phyloP scores from a whole-genome alignment of 2,797 vertebrate species.

The Phyllotis vaccarum region DNA sequence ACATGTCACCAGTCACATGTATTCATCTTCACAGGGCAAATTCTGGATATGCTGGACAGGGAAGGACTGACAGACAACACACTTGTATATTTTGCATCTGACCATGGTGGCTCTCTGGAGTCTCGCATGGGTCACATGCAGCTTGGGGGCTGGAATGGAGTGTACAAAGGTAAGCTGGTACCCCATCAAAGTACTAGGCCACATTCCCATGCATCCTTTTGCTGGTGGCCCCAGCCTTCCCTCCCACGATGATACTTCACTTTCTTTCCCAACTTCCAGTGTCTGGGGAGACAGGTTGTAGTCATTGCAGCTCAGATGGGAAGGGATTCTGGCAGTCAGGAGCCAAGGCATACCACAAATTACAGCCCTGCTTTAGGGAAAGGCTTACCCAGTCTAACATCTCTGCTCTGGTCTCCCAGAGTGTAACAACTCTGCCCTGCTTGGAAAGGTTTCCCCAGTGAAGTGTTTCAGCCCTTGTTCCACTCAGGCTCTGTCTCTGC shows the following conservation, averaged over 20 bases:
- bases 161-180: conserved; percentile 91
- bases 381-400: too few relatives aligned
- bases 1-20: too few relatives aligned
- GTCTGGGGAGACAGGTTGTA: background rate
- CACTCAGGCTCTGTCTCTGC: too few relatives aligned
- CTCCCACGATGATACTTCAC: background rate
- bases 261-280: background rate
- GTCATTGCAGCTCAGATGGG: too few relatives aligned
- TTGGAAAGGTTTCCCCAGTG: too few relatives aligned
- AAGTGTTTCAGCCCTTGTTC: too few relatives aligned
- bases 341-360: too few relatives aligned
- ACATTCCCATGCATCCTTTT: background rate
- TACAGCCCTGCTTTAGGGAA: too few relatives aligned
- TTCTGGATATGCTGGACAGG: conserved; percentile 89
- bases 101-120: conserved; percentile 95
- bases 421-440: too few relatives aligned
- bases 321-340: too few relatives aligned
- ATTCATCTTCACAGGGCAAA: conserved; percentile 86
- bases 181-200: too few relatives aligned
- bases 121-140: conserved; percentile 82
- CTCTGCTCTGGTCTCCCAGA: too few relatives aligned
- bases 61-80: conserved; percentile 90
- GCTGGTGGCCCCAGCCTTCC: background rate
- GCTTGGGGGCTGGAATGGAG: conserved; percentile 94
- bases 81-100: conserved; percentile 95